These are phyloP conservation scores for Phymorhynchus buccinoides DNA, from an alignment of 1,140 invertebrate species.

Conservation along the genomic window DNA sequence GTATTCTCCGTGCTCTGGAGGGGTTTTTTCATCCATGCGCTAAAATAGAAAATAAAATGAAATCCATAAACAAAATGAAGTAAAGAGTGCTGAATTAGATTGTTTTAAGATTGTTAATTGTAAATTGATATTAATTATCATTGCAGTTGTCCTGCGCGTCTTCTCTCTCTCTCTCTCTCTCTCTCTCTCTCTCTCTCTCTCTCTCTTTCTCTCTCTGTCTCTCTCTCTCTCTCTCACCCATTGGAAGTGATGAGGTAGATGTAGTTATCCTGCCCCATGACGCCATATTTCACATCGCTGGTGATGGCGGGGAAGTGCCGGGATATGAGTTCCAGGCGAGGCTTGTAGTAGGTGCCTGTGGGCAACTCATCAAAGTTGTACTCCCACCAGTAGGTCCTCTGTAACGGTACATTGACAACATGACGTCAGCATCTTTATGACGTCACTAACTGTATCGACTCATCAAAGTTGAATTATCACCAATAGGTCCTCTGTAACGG, in stretches of 20 bases:
- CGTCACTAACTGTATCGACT: too few species aligned
- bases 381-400: conserved; percentile 4
- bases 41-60: background rate
- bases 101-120: background rate
- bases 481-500: too few species aligned
- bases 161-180: background rate
- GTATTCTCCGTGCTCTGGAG: too few species aligned
- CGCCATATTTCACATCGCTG: conserved; percentile 22
- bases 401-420: too few species aligned
- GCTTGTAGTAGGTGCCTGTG: background rate
- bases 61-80: background rate
- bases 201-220: background rate
- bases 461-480: too few species aligned
- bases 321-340: background rate
- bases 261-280: conserved; percentile 6
- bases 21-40: too few species aligned
- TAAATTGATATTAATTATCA: background rate
- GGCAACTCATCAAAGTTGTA: conserved; percentile 26
- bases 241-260: conserved; percentile 24
- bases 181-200: too few species aligned
- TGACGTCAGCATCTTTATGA: too few species aligned
- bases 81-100: background rate
- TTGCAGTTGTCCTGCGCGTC: background rate
- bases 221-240: background rate
- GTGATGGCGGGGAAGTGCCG: conserved; percentile 24